Base-by-base conservation (phyloP, 2,113 vertebrate genomes). In the Dromaius novaehollandiae region DNA sequence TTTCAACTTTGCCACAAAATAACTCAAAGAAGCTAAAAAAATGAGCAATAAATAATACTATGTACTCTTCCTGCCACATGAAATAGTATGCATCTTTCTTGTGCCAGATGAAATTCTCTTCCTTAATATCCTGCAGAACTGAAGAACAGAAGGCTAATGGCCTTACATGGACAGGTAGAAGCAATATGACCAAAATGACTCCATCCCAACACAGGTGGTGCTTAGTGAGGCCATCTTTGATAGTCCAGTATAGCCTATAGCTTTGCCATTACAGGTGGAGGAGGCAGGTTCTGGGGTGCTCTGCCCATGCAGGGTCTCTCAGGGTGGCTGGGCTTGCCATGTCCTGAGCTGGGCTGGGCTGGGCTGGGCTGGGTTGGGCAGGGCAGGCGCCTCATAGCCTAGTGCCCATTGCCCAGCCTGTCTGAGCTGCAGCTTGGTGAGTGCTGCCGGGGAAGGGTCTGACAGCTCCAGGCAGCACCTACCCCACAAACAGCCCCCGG, bases 401-500 rank as follows among this genome's bases (percentile, higher is more conserved):
- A 48, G 36, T 17, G 11, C 51, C 51, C 13, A 1, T 32, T 26
- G 53, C 44, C 51, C 51, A 51, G 25, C 12, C 53, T 75, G 51
- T 7, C 42, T 44, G 79, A 89, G 25, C 20, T 69, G 28, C 34
- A 48, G 46, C 17, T 40, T 18, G 8, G 25, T 16, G 34, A n/a
- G 38, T 19, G 21, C 9, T 0, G 0, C 34, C 0, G 0, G 42
- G 26, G 14, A 63, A n/a, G 55, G 11, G 14, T 6, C 28, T 63
- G 34, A 24, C 34, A 55, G 73, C 0, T 17, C 4, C 18, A 40
- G 18, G 55, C 18, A 40, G 18, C n/a, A 3, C 13, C 8, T 66
- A n/a, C 0, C 0, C 0, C 8, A 32, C 19, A 42, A 46, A 73
- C 0, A 1, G 26, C 0, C 6, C n/a, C 9, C 0, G 1, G 17